These are phyloP conservation scores for Rostratula benghalensis DNA, from an alignment of 2,113 vertebrate species.

Conservation along the genomic window DNA sequence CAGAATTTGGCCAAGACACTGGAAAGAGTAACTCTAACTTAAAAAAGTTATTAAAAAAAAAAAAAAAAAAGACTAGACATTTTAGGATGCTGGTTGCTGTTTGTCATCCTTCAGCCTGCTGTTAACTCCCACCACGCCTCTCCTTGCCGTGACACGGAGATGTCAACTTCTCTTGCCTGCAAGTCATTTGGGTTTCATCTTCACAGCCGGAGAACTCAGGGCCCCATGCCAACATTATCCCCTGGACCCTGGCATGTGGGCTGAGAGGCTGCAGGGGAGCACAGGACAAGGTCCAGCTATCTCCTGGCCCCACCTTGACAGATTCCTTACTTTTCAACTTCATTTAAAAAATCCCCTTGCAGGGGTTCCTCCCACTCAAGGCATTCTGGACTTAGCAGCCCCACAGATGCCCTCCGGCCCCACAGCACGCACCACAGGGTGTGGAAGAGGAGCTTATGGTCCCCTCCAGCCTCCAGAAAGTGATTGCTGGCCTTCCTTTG, in stretches of 20 bases:
- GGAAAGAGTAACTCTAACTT: slow-evolving; percentile 30
- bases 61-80: background rate
- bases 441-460: too few relatives aligned
- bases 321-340: background rate
- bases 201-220: background rate
- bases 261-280: background rate
- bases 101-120: background rate
- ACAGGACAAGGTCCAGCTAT: background rate
- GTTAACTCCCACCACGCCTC: background rate
- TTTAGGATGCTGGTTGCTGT: background rate
- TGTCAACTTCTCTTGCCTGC: too few relatives aligned
- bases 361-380: background rate
- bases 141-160: background rate
- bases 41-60: background rate
- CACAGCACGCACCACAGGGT: background rate
- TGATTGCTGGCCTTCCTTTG: background rate
- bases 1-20: background rate
- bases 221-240: background rate
- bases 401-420: background rate
- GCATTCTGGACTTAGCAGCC: background rate
- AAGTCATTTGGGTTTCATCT: background rate
- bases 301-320: background rate
- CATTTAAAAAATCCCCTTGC: background rate
- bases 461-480: background rate
- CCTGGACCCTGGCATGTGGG: accelerated